Evolutionary conservation across 2,888 invertebrate species (phyloP), one percentile per base, ranked within the genome.

Genomic region (Ochropacha duplaris): DNA sequence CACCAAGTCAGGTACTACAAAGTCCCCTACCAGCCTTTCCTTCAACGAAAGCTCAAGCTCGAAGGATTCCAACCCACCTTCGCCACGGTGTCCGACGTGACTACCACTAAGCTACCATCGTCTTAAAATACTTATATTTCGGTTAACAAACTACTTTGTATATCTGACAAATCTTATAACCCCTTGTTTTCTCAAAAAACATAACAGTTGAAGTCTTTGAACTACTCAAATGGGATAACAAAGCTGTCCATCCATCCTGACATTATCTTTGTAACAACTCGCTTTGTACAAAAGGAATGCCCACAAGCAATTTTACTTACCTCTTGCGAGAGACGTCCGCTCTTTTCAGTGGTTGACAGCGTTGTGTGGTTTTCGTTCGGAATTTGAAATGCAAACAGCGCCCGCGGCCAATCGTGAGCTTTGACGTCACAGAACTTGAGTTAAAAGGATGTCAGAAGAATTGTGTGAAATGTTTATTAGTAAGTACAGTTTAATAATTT

Each of bases 331-430:
- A 70, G 66, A 71, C 77, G 83, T 74, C 74, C 68, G 68, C 63
- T 56, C 62, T 44, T 68, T 60, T 65, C 66, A 67, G 67, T 58
- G 36, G 66, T 74, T 78, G 82, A 78, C 81, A 77, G 59, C 65
- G 54, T 67, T 74, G 69, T 80, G 77, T 65, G 57, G 62, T 69
- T 71, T 68, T 64, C 61, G 71, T 74, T 78, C 72, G 59, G 24
- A 71, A 74, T 78, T 76, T 71, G 74, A 79, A 73, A 69, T 67
- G 56, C 59, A 64, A 61, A 61, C 57, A 61, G 31, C 59, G 71
- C 75, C 78, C 60, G 66, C 68, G 75, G 73, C 75, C 71, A 69
- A 70, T 70, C 62, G 57, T 52, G 57, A 57, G 34, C 54, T 28
- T 58, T 44, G 44, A 44, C 44, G 44, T 44, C 44, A 19, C 44